Evolutionary conservation across 2,888 invertebrate genomes (phyloP), one percentile per base, ranked within the genome.

Genomic region (Resseliella maxima): DNA sequence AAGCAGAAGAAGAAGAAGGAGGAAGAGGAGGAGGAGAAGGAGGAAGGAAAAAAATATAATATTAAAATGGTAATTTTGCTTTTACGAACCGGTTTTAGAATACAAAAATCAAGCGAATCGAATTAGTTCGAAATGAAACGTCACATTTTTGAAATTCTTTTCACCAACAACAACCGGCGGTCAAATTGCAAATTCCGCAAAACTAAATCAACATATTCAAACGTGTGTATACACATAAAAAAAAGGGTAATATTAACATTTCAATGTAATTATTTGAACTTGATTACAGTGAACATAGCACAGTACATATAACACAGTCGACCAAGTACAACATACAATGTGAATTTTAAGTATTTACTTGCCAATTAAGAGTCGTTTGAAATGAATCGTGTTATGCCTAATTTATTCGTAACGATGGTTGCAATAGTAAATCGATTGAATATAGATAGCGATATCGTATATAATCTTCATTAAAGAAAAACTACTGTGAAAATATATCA

Each of bases 51-150:
- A n/a, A n/a, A n/a, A 2, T 72, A 35, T 36, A 15, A 31, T 18
- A 12, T 83, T 38, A n/a, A 83, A n/a, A n/a, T n/a, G n/a, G n/a
- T n/a, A n/a, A n/a, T n/a, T 83, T 83, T 72, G 72, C 31, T 31
- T 83, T 83, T 83, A 2, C 83, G 83, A 83, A 83, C 83, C 83
- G 83, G 83, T 83, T 83, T 83, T 38, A 83, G 83, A 38, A 83
- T 83, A 83, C 12, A 36, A 24, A 59, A n/a, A 15, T 36, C 1
- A 21, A 83, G n/a, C 38, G 24, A 83, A 36, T 0, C 6, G 38
- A 83, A 83, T 24, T 8, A 41, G 41, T 41, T 27, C 72, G 31
- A n/a, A 59, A 72, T 31, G 5, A 27, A 59, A 59, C 59, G 27
- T 27, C 35, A 15, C 21, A 72, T 31, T 12, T 31, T 72, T 72